Evolutionary conservation across 1,140 invertebrate genomes (phyloP).

Genomic region (Muscidifurax raptorellus): DNA sequence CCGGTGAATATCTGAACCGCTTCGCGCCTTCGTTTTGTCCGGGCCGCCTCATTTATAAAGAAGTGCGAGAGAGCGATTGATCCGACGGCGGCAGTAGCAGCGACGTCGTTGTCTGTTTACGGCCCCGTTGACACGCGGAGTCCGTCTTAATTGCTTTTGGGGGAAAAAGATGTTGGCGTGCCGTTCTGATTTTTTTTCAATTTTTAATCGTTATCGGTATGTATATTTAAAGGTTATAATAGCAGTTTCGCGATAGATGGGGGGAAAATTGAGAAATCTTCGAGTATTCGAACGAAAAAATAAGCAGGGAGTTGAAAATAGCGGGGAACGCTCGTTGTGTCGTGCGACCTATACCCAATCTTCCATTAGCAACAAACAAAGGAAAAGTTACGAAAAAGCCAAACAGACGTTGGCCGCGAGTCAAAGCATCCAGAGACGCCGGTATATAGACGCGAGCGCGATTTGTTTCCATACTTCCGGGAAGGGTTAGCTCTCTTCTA

Average conservation of each 20-base stretch:
- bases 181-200: background rate
- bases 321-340: background rate
- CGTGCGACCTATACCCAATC: background rate
- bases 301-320: background rate
- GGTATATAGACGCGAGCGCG: background rate
- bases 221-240: no score
- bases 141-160: constrained; percentile 24
- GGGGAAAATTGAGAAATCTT: background rate
- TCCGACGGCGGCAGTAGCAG: constrained; percentile 51
- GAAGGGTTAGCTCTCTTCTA: constrained; percentile 30
- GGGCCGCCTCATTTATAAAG: constrained; percentile 72
- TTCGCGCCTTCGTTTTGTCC: constrained; percentile 13
- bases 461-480: constrained; percentile 20
- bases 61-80: constrained; percentile 71
- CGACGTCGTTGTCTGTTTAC: background rate
- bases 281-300: background rate
- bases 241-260: background rate
- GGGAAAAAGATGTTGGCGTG: background rate
- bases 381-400: constrained; percentile 17
- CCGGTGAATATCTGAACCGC: constrained; percentile 75
- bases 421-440: background rate
- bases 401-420: constrained; percentile 4
- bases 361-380: constrained; percentile 20
- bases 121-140: background rate
- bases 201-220: background rate